A percentile compares a stretch with the other conserved stretches of the same genome.
These are phyloP conservation scores for Geotrypetes seraphini DNA, from an alignment of 2,797 vertebrate species.

Conservation along the genomic window DNA sequence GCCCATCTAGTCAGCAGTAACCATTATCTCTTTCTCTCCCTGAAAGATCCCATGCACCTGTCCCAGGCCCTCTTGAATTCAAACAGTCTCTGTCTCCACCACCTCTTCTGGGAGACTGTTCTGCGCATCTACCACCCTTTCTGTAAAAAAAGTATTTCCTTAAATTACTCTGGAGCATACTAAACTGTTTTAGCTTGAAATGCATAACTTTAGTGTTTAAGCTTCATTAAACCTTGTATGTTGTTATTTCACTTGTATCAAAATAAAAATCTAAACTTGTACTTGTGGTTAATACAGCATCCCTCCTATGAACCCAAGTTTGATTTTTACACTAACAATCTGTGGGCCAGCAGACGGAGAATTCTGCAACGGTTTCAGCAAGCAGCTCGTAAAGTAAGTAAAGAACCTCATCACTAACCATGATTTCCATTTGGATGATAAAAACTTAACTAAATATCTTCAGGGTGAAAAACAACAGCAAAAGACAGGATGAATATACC, in stretches of 20 bases:
- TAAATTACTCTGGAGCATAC: no score
- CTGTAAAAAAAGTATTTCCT: not conserved
- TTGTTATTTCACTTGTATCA: not conserved
- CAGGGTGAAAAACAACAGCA: no score
- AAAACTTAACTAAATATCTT: no score
- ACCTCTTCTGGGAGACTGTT: no score
- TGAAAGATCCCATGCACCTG: no score
- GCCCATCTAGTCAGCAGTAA: no score
- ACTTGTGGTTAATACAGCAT: not conserved
- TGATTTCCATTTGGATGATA: not conserved
- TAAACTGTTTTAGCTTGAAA: not conserved
- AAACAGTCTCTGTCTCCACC: no score
- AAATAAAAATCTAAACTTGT: not conserved
- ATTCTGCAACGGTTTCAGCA: conserved; percentile 69
- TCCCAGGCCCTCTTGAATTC: no score
- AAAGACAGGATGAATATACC: no score
- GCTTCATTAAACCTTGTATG: not conserved
- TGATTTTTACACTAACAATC: conserved; percentile 49
- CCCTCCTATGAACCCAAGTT: conserved; percentile 38
- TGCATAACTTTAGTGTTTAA: not conserved
- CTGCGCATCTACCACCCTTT: no score
- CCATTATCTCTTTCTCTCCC: no score
- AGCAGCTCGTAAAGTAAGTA: conserved; percentile 70
- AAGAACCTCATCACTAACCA: not conserved
- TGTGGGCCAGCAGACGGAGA: conserved; percentile 54